Evolutionary conservation across 2,113 vertebrate genomes (phyloP), one percentile per base, ranked within the genome.

Genomic region (Crotalus helleri): DNA sequence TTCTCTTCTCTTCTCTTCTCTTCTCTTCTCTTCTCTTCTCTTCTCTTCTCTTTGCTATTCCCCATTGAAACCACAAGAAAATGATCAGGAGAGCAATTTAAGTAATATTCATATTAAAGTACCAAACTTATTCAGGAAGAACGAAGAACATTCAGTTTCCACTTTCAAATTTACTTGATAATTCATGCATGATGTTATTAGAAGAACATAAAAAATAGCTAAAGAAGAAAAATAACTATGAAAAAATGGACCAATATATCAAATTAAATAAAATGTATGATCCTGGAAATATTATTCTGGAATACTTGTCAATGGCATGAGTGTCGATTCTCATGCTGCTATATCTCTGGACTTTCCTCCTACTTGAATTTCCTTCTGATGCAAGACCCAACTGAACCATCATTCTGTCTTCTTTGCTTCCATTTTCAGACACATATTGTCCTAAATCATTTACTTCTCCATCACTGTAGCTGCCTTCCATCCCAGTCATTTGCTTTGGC

Each of bases 221-320:
- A 51, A 90, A 12, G 53, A 89, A 92, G 85, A 44, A 90, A 39
- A 93, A 24, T 15, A 53, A 91, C 97, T 99, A 99, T 23, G 98
- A 99, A 97, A 99, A 99, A 97, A 99, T 99, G 81, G 99, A 99
- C 99, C 99, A 99, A 96, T 99, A 99, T 98, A 99, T 99, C 97
- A 99, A 97, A 93, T 99, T 99, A 95, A 99, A 99, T 61, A 99
- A 98, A 92, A 99, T 98, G 94, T 99, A 99, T 0, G 99, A 98
- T 0, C 98, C 99, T 12, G 99, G 99, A 91, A 99, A 99, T 95
- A 99, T 97, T n/a, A 99, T 98, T 96, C 99, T 97, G 9, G 99
- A 99, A 97, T 99, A 99, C 95, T 99, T 99, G 97, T 99, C 99
- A 88, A 99, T 99, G 95, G 99, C 98, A 0, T 99, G 99, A 33